Conservation (phyloP, 1,140 invertebrate species). For the Caenorhabditis latens region DNA sequence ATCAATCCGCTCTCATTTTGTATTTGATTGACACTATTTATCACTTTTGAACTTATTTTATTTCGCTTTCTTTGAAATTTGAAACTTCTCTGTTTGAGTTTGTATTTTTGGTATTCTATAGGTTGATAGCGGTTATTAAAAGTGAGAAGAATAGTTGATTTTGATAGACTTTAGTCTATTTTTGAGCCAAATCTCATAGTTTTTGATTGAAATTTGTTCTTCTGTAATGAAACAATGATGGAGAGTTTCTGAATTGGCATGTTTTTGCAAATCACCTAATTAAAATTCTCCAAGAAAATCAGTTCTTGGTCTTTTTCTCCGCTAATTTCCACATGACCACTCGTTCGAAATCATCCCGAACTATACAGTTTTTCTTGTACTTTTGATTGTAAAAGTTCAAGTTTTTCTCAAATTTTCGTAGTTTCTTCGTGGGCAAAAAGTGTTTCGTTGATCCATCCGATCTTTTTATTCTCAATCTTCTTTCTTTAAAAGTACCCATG, state of each 20-base stretch:
- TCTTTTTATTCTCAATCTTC: neutral
- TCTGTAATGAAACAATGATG: neutral
- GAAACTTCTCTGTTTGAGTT: too few relatives aligned
- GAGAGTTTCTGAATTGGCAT: neutral
- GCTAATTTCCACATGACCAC: neutral
- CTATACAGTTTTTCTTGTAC: neutral
- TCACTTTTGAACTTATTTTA: neutral
- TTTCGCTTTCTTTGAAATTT: too few relatives aligned
- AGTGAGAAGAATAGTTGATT: too few relatives aligned
- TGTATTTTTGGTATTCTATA: too few relatives aligned
- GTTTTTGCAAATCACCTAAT: neutral
- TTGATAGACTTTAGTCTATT: neutral
- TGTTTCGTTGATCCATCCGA: conserved; percentile 3
- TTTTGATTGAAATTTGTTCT: too few relatives aligned
- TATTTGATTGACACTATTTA: neutral
- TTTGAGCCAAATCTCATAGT: too few relatives aligned
- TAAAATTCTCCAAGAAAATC: neutral
- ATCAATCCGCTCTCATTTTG: neutral
- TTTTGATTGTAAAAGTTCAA: neutral
- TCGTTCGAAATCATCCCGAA: neutral
- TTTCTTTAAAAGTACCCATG: neutral
- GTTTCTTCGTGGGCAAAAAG: neutral
- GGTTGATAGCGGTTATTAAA: too few relatives aligned
- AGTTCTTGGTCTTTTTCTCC: neutral
- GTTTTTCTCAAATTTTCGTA: neutral